phyloP scores from a whole-genome alignment of 37 sponge, comb jelly and placozoan species.

The Spongilla lacustris region DNA sequence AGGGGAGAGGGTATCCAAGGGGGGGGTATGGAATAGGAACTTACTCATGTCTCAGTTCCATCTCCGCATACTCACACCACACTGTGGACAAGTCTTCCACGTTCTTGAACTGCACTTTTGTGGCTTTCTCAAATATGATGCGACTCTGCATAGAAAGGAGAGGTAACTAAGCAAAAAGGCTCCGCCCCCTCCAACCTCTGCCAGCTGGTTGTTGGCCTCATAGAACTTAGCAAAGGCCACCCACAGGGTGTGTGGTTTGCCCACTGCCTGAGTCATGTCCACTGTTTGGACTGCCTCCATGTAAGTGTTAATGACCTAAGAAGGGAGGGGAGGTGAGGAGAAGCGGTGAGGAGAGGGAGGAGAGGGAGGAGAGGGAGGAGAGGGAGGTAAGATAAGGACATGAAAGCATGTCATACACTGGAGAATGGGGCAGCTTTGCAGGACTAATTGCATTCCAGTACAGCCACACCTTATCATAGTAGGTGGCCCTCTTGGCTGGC shows the following conservation, averaged over 20 bases:
- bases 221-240: constrained; percentile 93
- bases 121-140: constrained; percentile 93
- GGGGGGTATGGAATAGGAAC: constrained; percentile 7
- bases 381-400: no score
- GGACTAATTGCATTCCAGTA: no score
- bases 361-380: no score
- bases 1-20: not conserved
- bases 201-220: constrained; percentile 86
- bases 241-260: constrained; percentile 92
- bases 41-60: constrained; percentile 97
- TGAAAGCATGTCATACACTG: no score
- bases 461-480: constrained; percentile 90
- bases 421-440: no score
- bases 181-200: constrained; percentile 52
- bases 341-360: no score
- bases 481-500: constrained; percentile 90
- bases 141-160: constrained; percentile 53
- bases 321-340: not conserved
- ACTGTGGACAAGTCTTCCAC: constrained; percentile 97
- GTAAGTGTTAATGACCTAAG: constrained; percentile 89
- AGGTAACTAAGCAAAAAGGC: not conserved
- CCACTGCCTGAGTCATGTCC: constrained; percentile 83
- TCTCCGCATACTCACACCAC: constrained; percentile 97
- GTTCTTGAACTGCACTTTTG: constrained; percentile 72
- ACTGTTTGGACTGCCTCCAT: constrained; percentile 98